phyloP scores from a whole-genome alignment of 2,113 vertebrate species.

The Lepus timidus region DNA sequence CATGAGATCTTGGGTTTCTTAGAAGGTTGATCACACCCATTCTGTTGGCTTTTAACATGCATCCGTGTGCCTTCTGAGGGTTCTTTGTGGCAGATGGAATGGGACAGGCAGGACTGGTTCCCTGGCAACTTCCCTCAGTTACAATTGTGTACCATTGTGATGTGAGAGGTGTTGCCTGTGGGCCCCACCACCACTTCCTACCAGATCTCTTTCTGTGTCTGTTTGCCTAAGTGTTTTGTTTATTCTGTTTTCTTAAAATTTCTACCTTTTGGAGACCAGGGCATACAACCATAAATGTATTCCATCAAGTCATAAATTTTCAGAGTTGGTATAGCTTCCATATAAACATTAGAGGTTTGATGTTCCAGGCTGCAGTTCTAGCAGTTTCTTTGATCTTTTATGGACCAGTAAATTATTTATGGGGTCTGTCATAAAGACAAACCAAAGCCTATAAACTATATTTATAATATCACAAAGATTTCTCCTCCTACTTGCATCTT shows the following conservation, averaged over 20 bases:
- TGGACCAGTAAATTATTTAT: constrained; percentile 81
- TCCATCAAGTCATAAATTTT: constrained; percentile 5
- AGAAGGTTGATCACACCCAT: neutral
- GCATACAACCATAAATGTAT: constrained; percentile 14
- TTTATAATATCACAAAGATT: constrained; percentile 68
- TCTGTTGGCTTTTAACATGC: constrained; percentile 26
- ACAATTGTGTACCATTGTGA: rapidly evolving
- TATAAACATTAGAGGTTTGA: constrained; percentile 50
- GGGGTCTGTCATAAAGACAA: constrained; percentile 71
- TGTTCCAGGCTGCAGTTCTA: constrained; percentile 58
- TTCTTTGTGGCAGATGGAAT: neutral
- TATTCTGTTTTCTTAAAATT: constrained; percentile 50
- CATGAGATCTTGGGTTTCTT: constrained; percentile 31
- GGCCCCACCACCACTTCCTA: neutral
- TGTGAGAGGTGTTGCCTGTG: neutral
- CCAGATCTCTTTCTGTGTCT: neutral
- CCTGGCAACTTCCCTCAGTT: neutral
- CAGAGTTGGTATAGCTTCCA: constrained; percentile 1
- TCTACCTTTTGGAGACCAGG: neutral
- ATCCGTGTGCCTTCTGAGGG: neutral
- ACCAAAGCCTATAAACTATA: constrained; percentile 72
- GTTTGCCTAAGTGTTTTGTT: neutral
- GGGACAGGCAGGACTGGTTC: neutral
- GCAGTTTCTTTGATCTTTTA: constrained; percentile 76
- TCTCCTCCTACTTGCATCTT: constrained; percentile 41